These are phyloP conservation scores for Calephelis perditalis DNA, from an alignment of 2,888 invertebrate species.

Conservation along the genomic window DNA sequence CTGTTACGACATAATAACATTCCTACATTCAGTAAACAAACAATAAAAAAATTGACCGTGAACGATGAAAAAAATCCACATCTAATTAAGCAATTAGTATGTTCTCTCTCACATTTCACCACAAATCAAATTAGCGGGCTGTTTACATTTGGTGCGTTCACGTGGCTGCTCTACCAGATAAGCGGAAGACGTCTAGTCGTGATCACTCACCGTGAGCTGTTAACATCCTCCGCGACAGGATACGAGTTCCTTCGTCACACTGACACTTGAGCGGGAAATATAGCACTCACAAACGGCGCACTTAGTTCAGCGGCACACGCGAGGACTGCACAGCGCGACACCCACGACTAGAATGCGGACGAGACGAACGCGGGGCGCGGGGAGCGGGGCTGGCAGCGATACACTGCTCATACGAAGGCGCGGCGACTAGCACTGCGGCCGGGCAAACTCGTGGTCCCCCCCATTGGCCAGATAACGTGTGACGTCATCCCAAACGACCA, in stretches of 20 bases:
- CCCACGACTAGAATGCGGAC: slow-evolving; percentile 76
- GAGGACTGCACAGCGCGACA: slow-evolving; percentile 75
- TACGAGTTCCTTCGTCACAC: slow-evolving; percentile 68
- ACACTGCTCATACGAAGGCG: slow-evolving; percentile 73
- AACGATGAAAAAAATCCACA: slow-evolving; percentile 4
- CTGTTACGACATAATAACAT: slow-evolving; percentile 20
- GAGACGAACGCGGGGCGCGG: slow-evolving; percentile 62
- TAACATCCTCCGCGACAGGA: slow-evolving; percentile 73
- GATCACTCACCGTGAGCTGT: slow-evolving; percentile 75
- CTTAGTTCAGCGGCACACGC: slow-evolving; percentile 72
- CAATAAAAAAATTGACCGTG: slow-evolving; percentile 4
- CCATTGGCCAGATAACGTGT: slow-evolving; percentile 60
- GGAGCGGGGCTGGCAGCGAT: slow-evolving; percentile 57
- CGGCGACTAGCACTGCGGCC: slow-evolving; percentile 73
- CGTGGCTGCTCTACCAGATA: slow-evolving; percentile 66
- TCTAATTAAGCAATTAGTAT: slow-evolving; percentile 26
- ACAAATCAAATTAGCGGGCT: slow-evolving; percentile 67
- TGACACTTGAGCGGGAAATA: slow-evolving; percentile 71
- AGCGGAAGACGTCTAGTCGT: slow-evolving; percentile 48
- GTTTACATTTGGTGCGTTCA: slow-evolving; percentile 75
- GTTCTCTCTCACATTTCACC: slow-evolving; percentile 38
- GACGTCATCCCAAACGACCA: slow-evolving; percentile 65
- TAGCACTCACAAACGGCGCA: slow-evolving; percentile 77
- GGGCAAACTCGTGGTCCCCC: slow-evolving; percentile 56
- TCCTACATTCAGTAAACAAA: slow-evolving; percentile 26